These are phyloP conservation scores for Salticus scenicus DNA, from an alignment of 2,888 invertebrate species.

Conservation along the genomic window DNA sequence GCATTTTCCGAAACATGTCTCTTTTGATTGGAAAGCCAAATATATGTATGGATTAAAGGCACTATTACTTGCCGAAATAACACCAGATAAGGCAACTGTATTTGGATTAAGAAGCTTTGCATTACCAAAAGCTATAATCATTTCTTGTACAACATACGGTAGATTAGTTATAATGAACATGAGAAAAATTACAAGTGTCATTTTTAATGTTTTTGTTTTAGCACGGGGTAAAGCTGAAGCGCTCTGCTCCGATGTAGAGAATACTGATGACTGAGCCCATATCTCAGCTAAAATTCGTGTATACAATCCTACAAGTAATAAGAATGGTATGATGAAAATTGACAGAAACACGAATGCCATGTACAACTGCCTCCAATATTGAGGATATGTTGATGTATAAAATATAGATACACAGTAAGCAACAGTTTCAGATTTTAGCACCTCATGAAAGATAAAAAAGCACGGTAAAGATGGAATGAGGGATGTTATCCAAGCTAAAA, in stretches of 20 bases:
- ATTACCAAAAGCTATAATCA: constrained; percentile 56
- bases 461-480: constrained; percentile 56
- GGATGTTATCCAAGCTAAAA: constrained; percentile 52
- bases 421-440: background rate
- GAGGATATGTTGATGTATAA: constrained; percentile 39
- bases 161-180: constrained; percentile 51
- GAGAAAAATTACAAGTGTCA: constrained; percentile 73
- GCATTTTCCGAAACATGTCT: constrained; percentile 26
- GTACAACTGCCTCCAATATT: constrained; percentile 47
- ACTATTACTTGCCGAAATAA: constrained; percentile 68
- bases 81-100: constrained; percentile 59
- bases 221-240: constrained; percentile 74
- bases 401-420: constrained; percentile 58
- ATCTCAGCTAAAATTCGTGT: constrained; percentile 52
- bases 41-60: constrained; percentile 70
- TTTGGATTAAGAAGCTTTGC: constrained; percentile 34
- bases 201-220: constrained; percentile 76
- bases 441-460: constrained; percentile 47
- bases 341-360: constrained; percentile 54
- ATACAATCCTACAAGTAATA: constrained; percentile 42
- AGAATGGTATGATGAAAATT: constrained; percentile 58
- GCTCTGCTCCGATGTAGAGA: constrained; percentile 38
- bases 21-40: constrained; percentile 57
- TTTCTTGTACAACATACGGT: constrained; percentile 65
- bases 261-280: constrained; percentile 40